phyloP scores from a whole-genome alignment of 2,113 vertebrate genomes.

The Arothron firmamentum region DNA sequence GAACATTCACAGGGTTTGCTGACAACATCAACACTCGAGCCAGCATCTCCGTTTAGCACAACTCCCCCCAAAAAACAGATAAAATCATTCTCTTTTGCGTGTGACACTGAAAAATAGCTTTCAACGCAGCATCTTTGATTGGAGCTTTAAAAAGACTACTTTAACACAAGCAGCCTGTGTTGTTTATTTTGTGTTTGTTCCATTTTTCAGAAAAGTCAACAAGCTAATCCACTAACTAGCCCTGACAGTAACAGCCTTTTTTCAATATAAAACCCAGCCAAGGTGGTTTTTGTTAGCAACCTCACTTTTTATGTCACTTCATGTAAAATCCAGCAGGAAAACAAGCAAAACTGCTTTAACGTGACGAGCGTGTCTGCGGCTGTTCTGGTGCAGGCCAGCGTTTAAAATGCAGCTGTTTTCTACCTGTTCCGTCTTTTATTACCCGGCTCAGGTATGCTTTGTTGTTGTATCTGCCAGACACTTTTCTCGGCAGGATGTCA shows the following conservation, averaged over 20 bases:
- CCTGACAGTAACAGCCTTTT: no score
- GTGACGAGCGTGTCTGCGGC: no score
- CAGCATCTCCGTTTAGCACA: background rate
- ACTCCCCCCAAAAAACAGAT: background rate
- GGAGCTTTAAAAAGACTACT: background rate
- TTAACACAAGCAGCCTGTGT: background rate
- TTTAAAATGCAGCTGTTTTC: constrained; percentile 12
- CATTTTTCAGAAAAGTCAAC: no score
- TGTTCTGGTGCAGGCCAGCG: background rate
- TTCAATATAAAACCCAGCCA: background rate
- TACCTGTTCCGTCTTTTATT: background rate
- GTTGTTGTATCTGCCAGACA: constrained; percentile 14
- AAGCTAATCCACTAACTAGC: no score
- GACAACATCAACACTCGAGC: constrained; percentile 1
- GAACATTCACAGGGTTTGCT: background rate
- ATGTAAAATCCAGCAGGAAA: background rate
- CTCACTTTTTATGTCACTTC: no score
- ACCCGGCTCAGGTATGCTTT: constrained; percentile 20
- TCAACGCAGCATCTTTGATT: background rate
- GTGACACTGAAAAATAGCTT: background rate
- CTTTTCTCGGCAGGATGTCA: constrained; percentile 24
- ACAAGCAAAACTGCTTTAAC: background rate
- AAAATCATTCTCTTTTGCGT: no score
- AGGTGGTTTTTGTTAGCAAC: background rate
- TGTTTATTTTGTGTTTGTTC: background rate